phyloP scores from a whole-genome alignment of 2,113 vertebrate genomes.

The Acrocephalus kingi region DNA sequence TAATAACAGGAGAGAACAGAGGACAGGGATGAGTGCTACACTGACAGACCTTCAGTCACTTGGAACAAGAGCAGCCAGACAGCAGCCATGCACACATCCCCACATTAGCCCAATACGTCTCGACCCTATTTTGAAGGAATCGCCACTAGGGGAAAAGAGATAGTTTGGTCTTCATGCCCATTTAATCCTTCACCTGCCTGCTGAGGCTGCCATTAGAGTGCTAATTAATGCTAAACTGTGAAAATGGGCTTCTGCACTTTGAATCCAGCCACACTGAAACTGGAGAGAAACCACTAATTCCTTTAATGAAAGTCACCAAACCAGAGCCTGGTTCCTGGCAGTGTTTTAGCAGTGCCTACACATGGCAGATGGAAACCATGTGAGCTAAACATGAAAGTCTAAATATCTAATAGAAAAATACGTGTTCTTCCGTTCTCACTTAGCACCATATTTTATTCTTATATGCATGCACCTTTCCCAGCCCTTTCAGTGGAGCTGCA shows the following conservation, averaged over 20 bases:
- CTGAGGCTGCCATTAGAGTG: slow-evolving; percentile 29
- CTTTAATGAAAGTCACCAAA: slow-evolving; percentile 65
- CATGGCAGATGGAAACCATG: slow-evolving; percentile 29
- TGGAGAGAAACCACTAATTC: slow-evolving; percentile 72
- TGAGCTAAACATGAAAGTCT: slow-evolving; percentile 16
- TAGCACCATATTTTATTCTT: slow-evolving; percentile 1
- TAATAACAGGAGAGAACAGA: background rate
- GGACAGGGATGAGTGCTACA: background rate
- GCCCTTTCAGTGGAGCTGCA: background rate
- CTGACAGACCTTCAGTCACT: background rate
- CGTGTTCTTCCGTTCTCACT: slow-evolving; percentile 12
- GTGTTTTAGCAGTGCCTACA: slow-evolving; percentile 24
- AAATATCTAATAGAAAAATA: background rate
- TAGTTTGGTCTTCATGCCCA: slow-evolving; percentile 17
- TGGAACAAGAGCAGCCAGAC: background rate
- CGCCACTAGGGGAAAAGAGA: background rate
- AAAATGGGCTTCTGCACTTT: slow-evolving; percentile 50
- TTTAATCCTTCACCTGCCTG: slow-evolving; percentile 49
- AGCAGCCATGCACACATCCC: background rate
- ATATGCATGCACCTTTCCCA: slow-evolving; percentile 15
- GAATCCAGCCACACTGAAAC: slow-evolving; percentile 65
- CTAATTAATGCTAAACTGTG: slow-evolving; percentile 64
- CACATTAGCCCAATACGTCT: background rate
- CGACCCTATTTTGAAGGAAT: background rate
- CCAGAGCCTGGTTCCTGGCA: slow-evolving; percentile 47